Evolutionary conservation across 2,113 vertebrate genomes (phyloP).

Genomic region (Stigmatopora argus): DNA sequence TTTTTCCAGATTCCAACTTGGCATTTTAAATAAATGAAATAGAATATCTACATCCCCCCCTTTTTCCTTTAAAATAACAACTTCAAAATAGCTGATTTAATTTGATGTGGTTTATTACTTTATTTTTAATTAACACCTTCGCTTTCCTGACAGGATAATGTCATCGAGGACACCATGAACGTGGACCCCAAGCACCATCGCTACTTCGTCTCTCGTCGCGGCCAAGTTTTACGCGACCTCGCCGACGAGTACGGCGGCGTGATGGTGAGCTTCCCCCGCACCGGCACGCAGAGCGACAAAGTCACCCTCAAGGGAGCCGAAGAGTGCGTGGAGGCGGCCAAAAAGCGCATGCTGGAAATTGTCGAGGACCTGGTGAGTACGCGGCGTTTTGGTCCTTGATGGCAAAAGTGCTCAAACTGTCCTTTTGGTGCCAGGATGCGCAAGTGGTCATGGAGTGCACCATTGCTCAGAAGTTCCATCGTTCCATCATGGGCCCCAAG

Average conservation of each 20-base stretch:
- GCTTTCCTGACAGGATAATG: conserved; percentile 78
- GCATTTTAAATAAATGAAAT: too few relatives aligned
- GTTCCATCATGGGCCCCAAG: conserved; percentile 97
- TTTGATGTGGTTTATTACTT: too few relatives aligned
- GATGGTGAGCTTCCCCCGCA: conserved; percentile 96
- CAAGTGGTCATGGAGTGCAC: conserved; percentile 92
- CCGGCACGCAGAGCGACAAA: conserved; percentile 83
- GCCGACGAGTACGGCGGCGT: conserved; percentile 94
- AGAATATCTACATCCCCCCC: too few relatives aligned
- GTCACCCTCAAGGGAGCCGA: conserved; percentile 96
- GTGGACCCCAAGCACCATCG: conserved; percentile 94
- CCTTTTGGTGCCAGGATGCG: conserved; percentile 75
- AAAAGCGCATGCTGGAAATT: conserved; percentile 93
- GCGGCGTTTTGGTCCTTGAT: not conserved
- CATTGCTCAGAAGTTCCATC: conserved; percentile 91
- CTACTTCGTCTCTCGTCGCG: conserved; percentile 90
- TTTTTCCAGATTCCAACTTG: too few relatives aligned
- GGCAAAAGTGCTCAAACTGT: too few relatives aligned
- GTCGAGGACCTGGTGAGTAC: conserved; percentile 86
- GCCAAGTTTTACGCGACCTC: conserved; percentile 89
- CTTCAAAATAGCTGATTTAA: too few relatives aligned
- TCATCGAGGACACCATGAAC: conserved; percentile 87
- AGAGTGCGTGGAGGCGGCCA: conserved; percentile 95
- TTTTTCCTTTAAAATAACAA: too few relatives aligned
- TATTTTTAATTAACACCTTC: not conserved